Conservation (phyloP, 2,888 invertebrate species). For the Microplitis deprimator region DNA sequence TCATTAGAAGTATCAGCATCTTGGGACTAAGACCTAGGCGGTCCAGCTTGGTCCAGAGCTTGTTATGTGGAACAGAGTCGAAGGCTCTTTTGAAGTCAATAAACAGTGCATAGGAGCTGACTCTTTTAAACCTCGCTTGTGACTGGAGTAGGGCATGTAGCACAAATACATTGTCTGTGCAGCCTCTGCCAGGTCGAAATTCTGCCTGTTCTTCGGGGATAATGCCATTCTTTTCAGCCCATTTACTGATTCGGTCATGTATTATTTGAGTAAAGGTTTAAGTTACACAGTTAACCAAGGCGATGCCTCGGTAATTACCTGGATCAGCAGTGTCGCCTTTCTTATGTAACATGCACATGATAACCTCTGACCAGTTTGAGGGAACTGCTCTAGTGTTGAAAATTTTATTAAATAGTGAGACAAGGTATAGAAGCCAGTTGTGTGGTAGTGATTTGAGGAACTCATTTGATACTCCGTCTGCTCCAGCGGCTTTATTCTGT, state of each 20-base stretch:
- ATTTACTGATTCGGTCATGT: conserved; percentile 4
- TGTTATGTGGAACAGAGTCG: no score
- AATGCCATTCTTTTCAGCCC: conserved; percentile 8
- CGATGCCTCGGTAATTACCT: conserved; percentile 16
- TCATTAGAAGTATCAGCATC: no score
- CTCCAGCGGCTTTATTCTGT: conserved; percentile 7
- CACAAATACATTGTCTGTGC: background rate
- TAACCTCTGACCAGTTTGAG: background rate
- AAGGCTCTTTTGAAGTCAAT: no score
- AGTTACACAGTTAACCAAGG: conserved; percentile 2
- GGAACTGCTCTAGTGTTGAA: background rate
- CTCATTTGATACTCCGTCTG: conserved; percentile 3
- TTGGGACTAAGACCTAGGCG: no score
- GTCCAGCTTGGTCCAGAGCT: no score
- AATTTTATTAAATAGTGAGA: conserved; percentile 12
- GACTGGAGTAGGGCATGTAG: no score
- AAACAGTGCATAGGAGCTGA: no score
- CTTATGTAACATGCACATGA: conserved; percentile 18
- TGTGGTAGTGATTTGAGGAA: conserved; percentile 8
- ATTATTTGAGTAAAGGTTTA: conserved; percentile 25
- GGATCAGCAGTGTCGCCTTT: conserved; percentile 23
- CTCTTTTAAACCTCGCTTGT: no score
- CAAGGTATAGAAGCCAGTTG: conserved; percentile 13
- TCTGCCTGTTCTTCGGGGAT: background rate
- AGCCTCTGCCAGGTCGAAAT: background rate